phyloP scores from a whole-genome alignment of 2,797 vertebrate genomes.

The Enteromius unitaeniatus region DNA sequence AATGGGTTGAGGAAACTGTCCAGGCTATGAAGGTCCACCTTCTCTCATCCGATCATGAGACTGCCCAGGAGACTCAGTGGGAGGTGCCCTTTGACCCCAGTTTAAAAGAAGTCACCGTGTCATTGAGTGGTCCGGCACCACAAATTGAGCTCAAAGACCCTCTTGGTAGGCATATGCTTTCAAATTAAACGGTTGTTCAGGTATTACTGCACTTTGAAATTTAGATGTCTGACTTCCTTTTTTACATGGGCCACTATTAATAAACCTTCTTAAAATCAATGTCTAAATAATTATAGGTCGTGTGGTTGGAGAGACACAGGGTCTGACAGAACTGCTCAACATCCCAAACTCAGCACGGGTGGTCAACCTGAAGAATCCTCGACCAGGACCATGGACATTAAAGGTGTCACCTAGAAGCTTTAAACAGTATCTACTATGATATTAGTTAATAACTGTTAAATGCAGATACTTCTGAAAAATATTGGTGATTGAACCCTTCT shows the following conservation, averaged over 20 bases:
- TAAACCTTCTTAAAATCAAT: conserved; percentile 5
- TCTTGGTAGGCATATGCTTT: conserved; percentile 74
- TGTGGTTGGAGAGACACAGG: conserved; percentile 80
- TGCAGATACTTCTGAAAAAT: conserved; percentile 11
- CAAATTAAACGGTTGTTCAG: neutral
- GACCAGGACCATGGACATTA: conserved; percentile 87
- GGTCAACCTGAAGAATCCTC: conserved; percentile 86
- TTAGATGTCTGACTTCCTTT: neutral
- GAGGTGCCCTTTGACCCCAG: conserved; percentile 90
- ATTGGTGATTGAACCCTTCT: neutral
- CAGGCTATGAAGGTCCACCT: conserved; percentile 93
- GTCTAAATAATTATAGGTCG: conserved; percentile 75
- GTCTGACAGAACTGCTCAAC: conserved; percentile 87
- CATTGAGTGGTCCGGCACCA: conserved; percentile 90
- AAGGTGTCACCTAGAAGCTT: conserved; percentile 77
- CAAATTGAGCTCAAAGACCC: conserved; percentile 87
- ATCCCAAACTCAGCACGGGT: conserved; percentile 93
- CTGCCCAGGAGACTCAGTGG: conserved; percentile 85
- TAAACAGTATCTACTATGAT: neutral
- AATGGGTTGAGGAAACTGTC: conserved; percentile 95
- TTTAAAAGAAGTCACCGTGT: conserved; percentile 92
- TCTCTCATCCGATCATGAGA: conserved; percentile 89
- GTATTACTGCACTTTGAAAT: neutral
- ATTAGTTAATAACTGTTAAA: neutral
- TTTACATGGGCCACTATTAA: neutral